Evolutionary conservation across 2,113 vertebrate genomes (phyloP), one percentile per base, ranked within the genome.

Genomic region (Eonycteris spelaea): DNA sequence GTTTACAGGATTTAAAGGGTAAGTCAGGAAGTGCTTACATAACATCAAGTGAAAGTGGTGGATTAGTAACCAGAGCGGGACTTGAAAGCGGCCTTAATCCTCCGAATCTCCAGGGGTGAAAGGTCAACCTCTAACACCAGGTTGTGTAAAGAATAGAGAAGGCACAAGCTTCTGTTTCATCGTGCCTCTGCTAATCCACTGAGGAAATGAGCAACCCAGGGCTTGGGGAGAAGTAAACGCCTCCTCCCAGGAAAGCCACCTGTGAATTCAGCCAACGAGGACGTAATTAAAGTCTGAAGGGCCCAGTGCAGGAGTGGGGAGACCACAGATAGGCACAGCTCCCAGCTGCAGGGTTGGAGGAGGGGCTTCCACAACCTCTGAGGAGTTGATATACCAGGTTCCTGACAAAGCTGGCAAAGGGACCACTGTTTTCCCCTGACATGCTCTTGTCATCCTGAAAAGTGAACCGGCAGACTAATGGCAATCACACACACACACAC

Each of bases 11-110:
- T 99, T 99, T 98, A 99, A 98, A 98, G 98, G 98, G 98, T 98
- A 98, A 98, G 98, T 98, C 98, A 98, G 98, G 98, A 98, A 98
- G 98, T 98, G 99, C 98, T 99, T 98, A 99, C 98, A 99, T 98
- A 99, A 99, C 99, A 98, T 98, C 98, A 98, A 99, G 98, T 98
- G 99, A 99, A 99, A 99, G 99, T 99, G 99, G 98, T 99, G 98
- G 99, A 99, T 99, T 99, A 99, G 99, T 98, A 98, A 98, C 98
- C 97, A 98, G 98, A 98, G 98, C 97, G 96, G 96, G 98, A 99
- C 98, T 99, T 99, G 99, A 99, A 99, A 99, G 98, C 98, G 94
- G 97, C 98, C 99, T 99, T 99, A 99, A 99, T 99, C 99, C 99
- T 98, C 99, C 97, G 99, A 99, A 99, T 99, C 99, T 99, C 98